These are phyloP conservation scores for Chiroxiphia lanceolata DNA, from an alignment of 2,797 vertebrate genomes.

Conservation along the genomic window DNA sequence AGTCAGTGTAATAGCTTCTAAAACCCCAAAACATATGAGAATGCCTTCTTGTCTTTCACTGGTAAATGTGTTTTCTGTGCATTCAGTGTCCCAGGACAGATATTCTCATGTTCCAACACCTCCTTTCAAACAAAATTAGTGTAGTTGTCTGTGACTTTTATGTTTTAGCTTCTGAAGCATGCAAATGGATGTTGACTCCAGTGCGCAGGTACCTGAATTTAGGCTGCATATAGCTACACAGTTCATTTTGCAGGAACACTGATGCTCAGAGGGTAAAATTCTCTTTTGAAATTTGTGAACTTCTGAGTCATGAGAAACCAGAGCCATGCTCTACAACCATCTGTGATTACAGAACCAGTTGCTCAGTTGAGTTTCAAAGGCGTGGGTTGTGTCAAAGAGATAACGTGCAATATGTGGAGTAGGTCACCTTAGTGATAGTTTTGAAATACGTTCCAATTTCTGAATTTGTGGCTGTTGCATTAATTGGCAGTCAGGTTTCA, in stretches of 20 bases:
- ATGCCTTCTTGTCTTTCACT: not conserved
- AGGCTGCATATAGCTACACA: not conserved
- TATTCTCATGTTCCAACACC: not conserved
- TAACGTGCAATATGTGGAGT: not conserved
- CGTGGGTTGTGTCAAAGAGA: constrained; percentile 22
- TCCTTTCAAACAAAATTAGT: not conserved
- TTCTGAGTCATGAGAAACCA: constrained; percentile 10
- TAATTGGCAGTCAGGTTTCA: constrained; percentile 14
- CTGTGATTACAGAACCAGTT: constrained; percentile 43
- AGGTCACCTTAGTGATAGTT: constrained; percentile 39
- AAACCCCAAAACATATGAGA: not conserved
- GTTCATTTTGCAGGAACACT: not conserved
- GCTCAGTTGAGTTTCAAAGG: constrained; percentile 48
- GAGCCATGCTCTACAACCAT: not conserved
- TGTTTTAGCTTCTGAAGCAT: not conserved
- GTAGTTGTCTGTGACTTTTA: not conserved
- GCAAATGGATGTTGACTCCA: not conserved
- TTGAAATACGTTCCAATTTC: not conserved
- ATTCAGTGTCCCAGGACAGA: not conserved
- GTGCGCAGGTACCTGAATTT: not conserved
- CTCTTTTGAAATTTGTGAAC: not conserved
- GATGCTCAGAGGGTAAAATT: not conserved
- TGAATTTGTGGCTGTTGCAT: not conserved
- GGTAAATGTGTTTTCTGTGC: not conserved
- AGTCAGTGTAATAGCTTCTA: not conserved